These are phyloP conservation scores for Blera fallax DNA, from an alignment of 2,888 invertebrate genomes.

Conservation along the genomic window DNA sequence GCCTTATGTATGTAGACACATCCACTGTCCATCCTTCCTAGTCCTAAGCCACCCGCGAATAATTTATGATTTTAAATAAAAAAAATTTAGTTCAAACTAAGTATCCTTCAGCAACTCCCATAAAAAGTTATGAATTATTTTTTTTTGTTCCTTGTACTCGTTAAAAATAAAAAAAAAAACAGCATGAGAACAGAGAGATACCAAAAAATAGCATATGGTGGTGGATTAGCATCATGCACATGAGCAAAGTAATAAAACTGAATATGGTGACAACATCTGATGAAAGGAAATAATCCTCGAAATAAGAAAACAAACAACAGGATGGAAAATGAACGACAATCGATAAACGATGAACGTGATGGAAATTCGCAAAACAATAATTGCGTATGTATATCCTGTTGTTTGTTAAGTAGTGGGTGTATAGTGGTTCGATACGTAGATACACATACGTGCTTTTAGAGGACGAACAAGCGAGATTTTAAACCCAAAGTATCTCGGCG, in stretches of 20 bases:
- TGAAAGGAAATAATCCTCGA: constrained; percentile 30
- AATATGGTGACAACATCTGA: constrained; percentile 2
- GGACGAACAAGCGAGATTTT: no score
- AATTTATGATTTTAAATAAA: constrained; percentile 45
- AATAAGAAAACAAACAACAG: neutral
- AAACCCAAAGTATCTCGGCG: no score
- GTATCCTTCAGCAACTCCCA: constrained; percentile 13
- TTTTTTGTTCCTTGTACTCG: neutral
- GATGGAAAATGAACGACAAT: constrained; percentile 20
- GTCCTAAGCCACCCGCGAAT: neutral
- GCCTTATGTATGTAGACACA: neutral
- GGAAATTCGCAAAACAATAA: constrained; percentile 2
- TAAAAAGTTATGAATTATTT: constrained; percentile 28
- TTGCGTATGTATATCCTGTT: neutral
- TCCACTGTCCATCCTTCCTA: neutral
- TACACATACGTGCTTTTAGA: neutral
- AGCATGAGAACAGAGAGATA: neutral
- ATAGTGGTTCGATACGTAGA: neutral
- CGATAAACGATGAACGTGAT: constrained; percentile 38
- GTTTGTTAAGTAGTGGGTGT: neutral
- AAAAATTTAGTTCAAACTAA: constrained; percentile 24
- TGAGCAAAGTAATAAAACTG: constrained; percentile 25
- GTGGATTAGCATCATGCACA: constrained; percentile 17
- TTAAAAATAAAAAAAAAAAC: neutral
- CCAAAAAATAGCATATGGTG: neutral